phyloP scores from a whole-genome alignment of 92 coral and sea anemone genomes.

The Phenganax subtilis region DNA sequence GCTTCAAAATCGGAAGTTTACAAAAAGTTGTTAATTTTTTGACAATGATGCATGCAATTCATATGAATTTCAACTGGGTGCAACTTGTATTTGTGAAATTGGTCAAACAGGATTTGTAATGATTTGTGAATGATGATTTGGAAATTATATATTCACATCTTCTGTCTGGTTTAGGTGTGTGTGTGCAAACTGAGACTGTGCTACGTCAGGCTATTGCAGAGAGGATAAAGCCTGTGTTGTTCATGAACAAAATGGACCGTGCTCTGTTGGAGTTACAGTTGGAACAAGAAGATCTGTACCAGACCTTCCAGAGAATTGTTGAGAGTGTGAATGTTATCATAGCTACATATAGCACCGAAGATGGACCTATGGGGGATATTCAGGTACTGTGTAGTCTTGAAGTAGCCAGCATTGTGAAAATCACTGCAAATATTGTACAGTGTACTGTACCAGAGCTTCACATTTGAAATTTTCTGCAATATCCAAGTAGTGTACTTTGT shows the following conservation, averaged over 20 bases:
- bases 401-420: background rate
- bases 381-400: slow-evolving; percentile 52
- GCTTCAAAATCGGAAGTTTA: too few relatives aligned
- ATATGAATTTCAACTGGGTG: background rate
- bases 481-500: too few relatives aligned
- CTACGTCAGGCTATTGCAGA: slow-evolving; percentile 90
- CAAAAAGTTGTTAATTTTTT: too few relatives aligned
- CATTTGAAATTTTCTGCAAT: too few relatives aligned
- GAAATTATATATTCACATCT: too few relatives aligned
- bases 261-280: slow-evolving; percentile 86
- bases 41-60: too few relatives aligned
- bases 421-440: too few relatives aligned
- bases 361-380: slow-evolving; percentile 96
- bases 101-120: background rate
- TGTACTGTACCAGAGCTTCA: too few relatives aligned
- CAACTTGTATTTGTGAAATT: background rate
- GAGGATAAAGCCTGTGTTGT: slow-evolving; percentile 85
- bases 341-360: slow-evolving; percentile 89
- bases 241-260: slow-evolving; percentile 97
- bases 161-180: slow-evolving; percentile 59
- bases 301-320: slow-evolving; percentile 84
- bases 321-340: slow-evolving; percentile 86
- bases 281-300: slow-evolving; percentile 84
- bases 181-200: slow-evolving; percentile 97
- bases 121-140: background rate